These are phyloP conservation scores for Acanthis flammea DNA, from an alignment of 2,797 vertebrate species.

Conservation along the genomic window DNA sequence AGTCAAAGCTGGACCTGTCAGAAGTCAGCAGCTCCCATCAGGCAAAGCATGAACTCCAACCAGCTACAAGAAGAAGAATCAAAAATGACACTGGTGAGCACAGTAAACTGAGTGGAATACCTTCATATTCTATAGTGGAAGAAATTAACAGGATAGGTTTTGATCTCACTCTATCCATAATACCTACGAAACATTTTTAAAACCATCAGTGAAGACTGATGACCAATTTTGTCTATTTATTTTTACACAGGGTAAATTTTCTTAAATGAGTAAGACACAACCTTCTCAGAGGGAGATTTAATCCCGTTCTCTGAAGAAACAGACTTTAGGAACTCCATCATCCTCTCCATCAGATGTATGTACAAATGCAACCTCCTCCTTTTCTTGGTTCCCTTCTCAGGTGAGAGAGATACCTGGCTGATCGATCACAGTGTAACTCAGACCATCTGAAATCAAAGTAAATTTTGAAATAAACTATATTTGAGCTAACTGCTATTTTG, in stretches of 20 bases:
- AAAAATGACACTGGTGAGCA: not conserved
- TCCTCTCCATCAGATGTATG: not conserved
- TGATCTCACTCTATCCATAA: not conserved
- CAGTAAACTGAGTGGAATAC: not conserved
- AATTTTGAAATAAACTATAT: not conserved
- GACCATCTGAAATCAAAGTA: not conserved
- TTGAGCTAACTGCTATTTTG: not conserved
- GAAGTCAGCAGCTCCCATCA: not conserved
- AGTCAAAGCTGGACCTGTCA: not conserved
- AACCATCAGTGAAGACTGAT: not conserved
- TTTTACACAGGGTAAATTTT: not conserved
- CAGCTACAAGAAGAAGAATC: not conserved
- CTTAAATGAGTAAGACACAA: not conserved
- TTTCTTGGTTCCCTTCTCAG: not conserved
- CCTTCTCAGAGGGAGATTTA: not conserved
- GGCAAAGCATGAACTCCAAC: not conserved
- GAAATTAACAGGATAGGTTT: not conserved
- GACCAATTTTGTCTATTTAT: not conserved
- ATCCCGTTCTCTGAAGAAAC: not conserved
- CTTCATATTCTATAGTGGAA: not conserved
- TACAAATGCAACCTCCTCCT: not conserved
- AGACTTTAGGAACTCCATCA: not conserved
- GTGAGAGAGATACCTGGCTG: not conserved
- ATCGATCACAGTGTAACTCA: not conserved
- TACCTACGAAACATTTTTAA: not conserved